These are phyloP conservation scores for Procavia capensis DNA, from an alignment of 2,113 vertebrate species.

Conservation along the genomic window DNA sequence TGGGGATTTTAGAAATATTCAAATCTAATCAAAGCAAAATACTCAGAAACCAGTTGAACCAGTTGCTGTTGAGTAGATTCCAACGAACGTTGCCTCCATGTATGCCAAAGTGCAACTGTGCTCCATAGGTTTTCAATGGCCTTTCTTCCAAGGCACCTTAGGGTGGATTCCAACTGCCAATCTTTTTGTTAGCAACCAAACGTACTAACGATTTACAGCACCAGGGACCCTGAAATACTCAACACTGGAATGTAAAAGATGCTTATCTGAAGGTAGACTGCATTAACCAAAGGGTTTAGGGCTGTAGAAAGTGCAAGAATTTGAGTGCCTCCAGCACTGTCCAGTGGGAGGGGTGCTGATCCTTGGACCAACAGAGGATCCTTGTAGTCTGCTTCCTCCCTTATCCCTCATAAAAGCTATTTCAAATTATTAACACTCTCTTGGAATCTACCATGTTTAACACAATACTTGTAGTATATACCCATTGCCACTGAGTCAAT, in stretches of 20 bases:
- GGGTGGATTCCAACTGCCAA: neutral
- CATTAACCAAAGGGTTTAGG: neutral
- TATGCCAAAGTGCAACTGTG: neutral
- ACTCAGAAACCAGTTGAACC: neutral
- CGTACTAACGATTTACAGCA: neutral
- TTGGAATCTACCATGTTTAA: neutral
- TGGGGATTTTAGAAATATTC: slow-evolving; percentile 46
- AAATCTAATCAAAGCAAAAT: slow-evolving; percentile 5
- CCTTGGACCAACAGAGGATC: neutral
- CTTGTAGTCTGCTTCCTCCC: neutral
- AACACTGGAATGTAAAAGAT: neutral
- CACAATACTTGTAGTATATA: neutral
- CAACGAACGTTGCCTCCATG: neutral
- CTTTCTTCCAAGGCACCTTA: neutral
- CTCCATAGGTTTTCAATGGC: neutral
- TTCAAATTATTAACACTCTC: neutral
- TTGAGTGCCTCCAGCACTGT: neutral
- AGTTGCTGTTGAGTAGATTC: neutral
- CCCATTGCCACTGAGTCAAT: no score
- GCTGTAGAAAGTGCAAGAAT: neutral
- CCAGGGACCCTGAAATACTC: neutral
- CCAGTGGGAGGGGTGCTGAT: neutral
- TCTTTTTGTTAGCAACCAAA: neutral
- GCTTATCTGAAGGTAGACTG: neutral
- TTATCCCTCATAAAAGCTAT: slow-evolving; percentile 4